Base-by-base conservation (phyloP, 2,797 vertebrate genomes). In the Schizothorax lantsangensis region DNA sequence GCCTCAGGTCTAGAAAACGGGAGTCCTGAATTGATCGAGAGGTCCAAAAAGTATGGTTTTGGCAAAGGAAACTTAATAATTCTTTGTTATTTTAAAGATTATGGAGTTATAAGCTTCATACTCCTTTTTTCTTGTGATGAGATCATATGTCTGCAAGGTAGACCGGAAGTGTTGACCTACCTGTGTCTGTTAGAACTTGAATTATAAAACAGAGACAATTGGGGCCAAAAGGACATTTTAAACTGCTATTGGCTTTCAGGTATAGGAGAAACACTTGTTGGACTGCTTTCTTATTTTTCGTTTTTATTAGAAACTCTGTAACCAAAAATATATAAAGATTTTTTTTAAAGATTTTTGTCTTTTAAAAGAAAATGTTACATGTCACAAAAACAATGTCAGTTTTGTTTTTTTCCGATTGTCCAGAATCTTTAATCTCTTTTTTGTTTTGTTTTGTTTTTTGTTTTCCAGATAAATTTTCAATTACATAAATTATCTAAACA, bases 81-180 rank as follows among this genome's bases (percentile, higher is more conserved):
- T 26, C 21, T 75, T 75, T 64, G 40, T 23, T 47, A 33, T 68
- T 68, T 75, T 87, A 36, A 66, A 47, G 69, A 83, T 69, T 59
- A 82, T 72, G 84, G 43, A 72, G 84, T 38, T 68, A 59, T 69
- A 68, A 38, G 45, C 33, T n/a, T n/a, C 68, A 59, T 87, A 78
- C 74, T 78, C 12, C 14, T 7, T 66, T 30, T 38, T 83, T 87
- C 36, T 87, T 74, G 66, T 33, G 73, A 86, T 14, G 26, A 57
- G 75, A 83, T n/a, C 66, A 77, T 89, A 87, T 88, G 88, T 91
- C 89, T 91, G 88, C 90, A 89, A 91, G 84, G 88, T 89, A 91
- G 90, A 90, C 89, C 54, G 4, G 47, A 79, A 83, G 81, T 68
- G 30, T 43, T 47, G 84, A 89, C 49, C 19, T 86, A 57, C 81